phyloP scores from a whole-genome alignment of 1,140 invertebrate species.

The Tetramorium alpestre region DNA sequence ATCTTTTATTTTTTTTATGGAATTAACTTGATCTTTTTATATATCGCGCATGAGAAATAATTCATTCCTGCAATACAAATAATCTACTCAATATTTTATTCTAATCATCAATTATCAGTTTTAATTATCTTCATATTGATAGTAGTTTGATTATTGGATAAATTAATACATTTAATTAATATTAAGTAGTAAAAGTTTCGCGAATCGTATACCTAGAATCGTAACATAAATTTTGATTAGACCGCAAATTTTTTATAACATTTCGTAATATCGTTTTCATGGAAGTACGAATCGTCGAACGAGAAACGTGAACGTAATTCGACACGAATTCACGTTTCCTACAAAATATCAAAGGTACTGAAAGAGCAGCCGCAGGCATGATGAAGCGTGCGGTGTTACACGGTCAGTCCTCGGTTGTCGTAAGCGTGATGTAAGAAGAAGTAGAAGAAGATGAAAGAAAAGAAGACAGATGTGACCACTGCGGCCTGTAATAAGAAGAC shows the following conservation, averaged over 20 bases:
- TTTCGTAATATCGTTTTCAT: not conserved
- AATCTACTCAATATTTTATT: not conserved
- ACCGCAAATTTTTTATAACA: not conserved
- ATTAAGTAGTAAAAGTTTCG: not conserved
- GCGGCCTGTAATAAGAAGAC: slow-evolving; percentile 17
- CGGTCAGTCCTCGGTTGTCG: slow-evolving; percentile 1
- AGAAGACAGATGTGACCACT: slow-evolving; percentile 1
- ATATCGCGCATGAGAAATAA: not conserved
- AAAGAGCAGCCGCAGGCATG: not conserved
- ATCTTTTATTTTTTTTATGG: not conserved
- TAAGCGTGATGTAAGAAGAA: slow-evolving; percentile 23
- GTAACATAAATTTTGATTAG: not conserved
- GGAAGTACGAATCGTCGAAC: not conserved
- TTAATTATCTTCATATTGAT: not conserved
- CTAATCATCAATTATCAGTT: not conserved
- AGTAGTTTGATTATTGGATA: not conserved
- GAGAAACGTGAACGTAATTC: not conserved
- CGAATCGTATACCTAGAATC: not conserved
- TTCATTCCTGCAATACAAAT: not conserved
- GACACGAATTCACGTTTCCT: not conserved
- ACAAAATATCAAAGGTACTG: slow-evolving; percentile 34
- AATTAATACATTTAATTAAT: not conserved
- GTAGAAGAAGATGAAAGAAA: not conserved
- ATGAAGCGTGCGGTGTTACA: slow-evolving; percentile 9
- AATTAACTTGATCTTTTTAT: not conserved